Conservation (phyloP, 1,140 invertebrate species). For the Nephila pilipes region DNA sequence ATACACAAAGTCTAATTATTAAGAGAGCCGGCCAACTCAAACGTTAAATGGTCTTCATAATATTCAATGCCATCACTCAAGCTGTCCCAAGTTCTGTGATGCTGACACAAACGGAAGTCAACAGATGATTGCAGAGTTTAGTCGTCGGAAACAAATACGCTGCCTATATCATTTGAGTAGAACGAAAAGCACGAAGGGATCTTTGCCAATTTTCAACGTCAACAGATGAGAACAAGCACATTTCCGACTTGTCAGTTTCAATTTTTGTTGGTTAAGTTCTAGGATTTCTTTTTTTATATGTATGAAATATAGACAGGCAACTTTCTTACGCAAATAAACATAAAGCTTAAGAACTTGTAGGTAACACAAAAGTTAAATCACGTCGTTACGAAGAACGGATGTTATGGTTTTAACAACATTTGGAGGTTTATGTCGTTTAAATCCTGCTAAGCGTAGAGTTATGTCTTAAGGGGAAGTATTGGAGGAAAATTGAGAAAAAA, state of each 20-base stretch:
- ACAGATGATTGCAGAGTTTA: not conserved
- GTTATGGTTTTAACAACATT: not conserved
- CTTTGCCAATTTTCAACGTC: not conserved
- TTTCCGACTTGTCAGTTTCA: not conserved
- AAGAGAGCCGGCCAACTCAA: not conserved
- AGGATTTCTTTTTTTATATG: not conserved
- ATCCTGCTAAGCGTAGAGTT: not conserved
- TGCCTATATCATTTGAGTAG: not conserved
- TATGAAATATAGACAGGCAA: not conserved
- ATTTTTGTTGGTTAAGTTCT: not conserved
- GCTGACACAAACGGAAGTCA: not conserved
- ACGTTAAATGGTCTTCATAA: not conserved
- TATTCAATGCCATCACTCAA: not conserved
- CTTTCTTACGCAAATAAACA: not conserved
- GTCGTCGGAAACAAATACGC: not conserved
- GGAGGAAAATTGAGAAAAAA: not conserved
- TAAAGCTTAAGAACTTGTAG: not conserved
- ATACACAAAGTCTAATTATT: not conserved
- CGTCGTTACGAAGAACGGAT: slow-evolving; percentile 7
- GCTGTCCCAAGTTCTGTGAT: not conserved
- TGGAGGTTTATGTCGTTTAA: not conserved
- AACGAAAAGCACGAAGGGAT: not conserved
- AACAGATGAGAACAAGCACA: slow-evolving; percentile 8
- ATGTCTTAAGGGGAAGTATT: not conserved
- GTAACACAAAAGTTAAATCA: slow-evolving; percentile 1